Base-by-base conservation (phyloP, 1,140 invertebrate species). In the Monomorium pharaonis region DNA sequence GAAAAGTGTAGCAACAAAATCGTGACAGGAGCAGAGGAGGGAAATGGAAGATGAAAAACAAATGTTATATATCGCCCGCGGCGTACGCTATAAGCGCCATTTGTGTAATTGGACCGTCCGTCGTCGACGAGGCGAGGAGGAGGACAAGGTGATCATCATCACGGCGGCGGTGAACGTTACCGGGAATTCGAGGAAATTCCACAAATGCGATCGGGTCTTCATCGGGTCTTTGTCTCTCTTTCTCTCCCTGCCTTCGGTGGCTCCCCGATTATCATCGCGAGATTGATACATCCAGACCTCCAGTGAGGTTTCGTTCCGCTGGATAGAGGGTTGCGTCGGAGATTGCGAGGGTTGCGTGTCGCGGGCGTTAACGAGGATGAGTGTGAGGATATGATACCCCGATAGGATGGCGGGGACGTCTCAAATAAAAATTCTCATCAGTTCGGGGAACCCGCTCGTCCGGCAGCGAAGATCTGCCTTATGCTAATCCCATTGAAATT, bases 81-180 rank as follows among this genome's bases (percentile, higher is more conserved):
- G 67, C 37, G 12, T 16, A 27, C 54, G 24, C 42, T 37, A n/a
- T n/a, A 56, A 81, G 65, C 37, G 65, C 65, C 44, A 67, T 80
- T 80, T 69, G 76, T 80, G 62, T 70, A 81, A 72, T 70, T 72
- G 65, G 65, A 72, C 33, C 33, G 78, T n/a, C n/a, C n/a, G n/a
- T n/a, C n/a, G n/a, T 67, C 58, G 42, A 33, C 14, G 58, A 72
- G 58, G 65, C 65, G 65, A 69, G 1, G 12, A 21, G 7, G 18
- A 21, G n/a, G n/a, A n/a, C n/a, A n/a, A 60, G 47, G 18, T 42
- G 56, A 33, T 42, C 27, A 5, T n/a, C n/a, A n/a, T n/a, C n/a
- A n/a, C n/a, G n/a, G 7, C 16, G 51, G 24, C 37, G 24, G 33
- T 47, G 47, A 65, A 67, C 14, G 60, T 67, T 51, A 7, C 62